phyloP scores from a whole-genome alignment of 2,113 vertebrate genomes.

The Coturnix japonica region DNA sequence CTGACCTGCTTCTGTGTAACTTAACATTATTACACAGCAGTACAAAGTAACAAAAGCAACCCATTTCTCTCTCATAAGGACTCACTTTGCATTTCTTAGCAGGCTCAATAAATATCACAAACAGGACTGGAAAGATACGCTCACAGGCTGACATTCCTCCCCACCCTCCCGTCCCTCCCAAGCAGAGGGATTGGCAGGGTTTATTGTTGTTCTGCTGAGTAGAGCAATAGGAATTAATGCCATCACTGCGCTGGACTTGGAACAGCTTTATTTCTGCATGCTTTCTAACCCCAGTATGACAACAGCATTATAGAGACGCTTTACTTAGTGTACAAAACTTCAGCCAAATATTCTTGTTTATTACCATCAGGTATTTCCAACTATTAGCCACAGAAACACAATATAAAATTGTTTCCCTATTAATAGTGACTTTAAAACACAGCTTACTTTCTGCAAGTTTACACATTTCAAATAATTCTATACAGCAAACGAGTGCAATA shows the following conservation, averaged over 20 bases:
- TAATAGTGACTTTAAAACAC: not conserved
- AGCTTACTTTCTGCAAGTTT: not conserved
- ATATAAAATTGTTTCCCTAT: not conserved
- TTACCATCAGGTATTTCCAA: not conserved
- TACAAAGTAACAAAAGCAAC: conserved; percentile 11
- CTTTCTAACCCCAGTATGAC: not conserved
- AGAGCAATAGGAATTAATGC: conserved; percentile 35
- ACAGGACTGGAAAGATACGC: not conserved
- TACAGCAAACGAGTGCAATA: not conserved
- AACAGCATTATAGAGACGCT: not conserved
- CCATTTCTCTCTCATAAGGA: conserved; percentile 12
- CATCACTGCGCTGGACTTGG: not conserved
- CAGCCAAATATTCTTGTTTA: not conserved
- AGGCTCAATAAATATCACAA: conserved; percentile 33
- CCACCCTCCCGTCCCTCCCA: conserved; percentile 21
- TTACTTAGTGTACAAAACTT: not conserved
- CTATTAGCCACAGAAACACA: not conserved
- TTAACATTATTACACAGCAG: not conserved
- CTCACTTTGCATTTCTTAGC: conserved; percentile 6
- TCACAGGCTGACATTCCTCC: conserved; percentile 40
- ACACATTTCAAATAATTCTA: not conserved
- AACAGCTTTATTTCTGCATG: conserved; percentile 51
- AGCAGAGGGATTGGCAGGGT: conserved; percentile 42
- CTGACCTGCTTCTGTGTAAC: not conserved
- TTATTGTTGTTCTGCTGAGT: conserved; percentile 47